A percentile compares a stretch with the other conserved stretches of the same genome.
Conservation (phyloP, 2,888 invertebrate genomes). For the Ophion ventricosus region DNA sequence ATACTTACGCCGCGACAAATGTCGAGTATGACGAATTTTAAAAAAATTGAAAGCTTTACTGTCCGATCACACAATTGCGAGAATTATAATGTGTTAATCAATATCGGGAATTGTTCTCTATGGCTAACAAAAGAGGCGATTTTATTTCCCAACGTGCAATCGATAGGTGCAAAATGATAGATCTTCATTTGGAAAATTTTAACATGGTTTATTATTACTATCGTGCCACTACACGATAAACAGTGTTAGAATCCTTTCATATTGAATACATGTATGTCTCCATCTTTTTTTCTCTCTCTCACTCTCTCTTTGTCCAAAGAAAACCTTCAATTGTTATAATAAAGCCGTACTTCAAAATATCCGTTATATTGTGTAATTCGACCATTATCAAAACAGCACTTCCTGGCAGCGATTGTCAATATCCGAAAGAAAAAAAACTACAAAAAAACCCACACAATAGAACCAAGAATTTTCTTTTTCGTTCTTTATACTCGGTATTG, state of each 20-base stretch:
- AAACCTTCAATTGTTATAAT: neutral
- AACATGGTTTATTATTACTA: slow-evolving; percentile 45
- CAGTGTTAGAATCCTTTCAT: slow-evolving; percentile 58
- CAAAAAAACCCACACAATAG: neutral
- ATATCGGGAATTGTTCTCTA: slow-evolving; percentile 33
- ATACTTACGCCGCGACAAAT: slow-evolving; percentile 7
- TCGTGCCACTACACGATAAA: slow-evolving; percentile 66
- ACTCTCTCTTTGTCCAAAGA: slow-evolving; percentile 23
- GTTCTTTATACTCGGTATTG: neutral
- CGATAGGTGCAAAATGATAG: slow-evolving; percentile 54
- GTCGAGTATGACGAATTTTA: slow-evolving; percentile 28
- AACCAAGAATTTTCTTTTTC: neutral
- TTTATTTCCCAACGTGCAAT: slow-evolving; percentile 48
- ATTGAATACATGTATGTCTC: slow-evolving; percentile 32
- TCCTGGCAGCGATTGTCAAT: slow-evolving; percentile 2
- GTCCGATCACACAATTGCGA: slow-evolving; percentile 32
- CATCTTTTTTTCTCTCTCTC: neutral
- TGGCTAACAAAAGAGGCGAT: slow-evolving; percentile 3
- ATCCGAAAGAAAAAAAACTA: slow-evolving; percentile 4
- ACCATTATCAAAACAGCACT: slow-evolving; percentile 15
- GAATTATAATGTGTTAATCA: slow-evolving; percentile 29
- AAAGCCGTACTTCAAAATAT: neutral
- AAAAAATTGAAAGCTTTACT: slow-evolving; percentile 20
- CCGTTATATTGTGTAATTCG: slow-evolving; percentile 2
- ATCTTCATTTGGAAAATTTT: slow-evolving; percentile 51